A percentile compares a stretch with the other conserved stretches of the same genome.
Conservation (phyloP, 1,140 invertebrate genomes). For the Phthorimaea operculella region DNA sequence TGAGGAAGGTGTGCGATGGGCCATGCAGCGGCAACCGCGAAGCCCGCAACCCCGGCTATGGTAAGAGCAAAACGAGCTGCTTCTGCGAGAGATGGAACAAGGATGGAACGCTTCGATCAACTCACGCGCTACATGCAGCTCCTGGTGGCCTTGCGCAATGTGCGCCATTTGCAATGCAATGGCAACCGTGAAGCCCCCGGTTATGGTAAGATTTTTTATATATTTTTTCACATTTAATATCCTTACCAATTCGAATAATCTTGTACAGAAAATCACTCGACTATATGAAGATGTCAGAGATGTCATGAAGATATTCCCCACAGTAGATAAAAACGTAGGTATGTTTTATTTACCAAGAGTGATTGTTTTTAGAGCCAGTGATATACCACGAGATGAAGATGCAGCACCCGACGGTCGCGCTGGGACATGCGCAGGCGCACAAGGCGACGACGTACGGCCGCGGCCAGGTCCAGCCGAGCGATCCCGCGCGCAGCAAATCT, state of each 20-base stretch:
- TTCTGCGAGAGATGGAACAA: conserved; percentile 50
- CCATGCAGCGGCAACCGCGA: conserved; percentile 7
- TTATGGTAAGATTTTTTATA: conserved; percentile 33
- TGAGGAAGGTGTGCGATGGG: conserved; percentile 9
- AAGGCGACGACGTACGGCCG: neutral
- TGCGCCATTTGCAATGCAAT: neutral
- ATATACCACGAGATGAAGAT: conserved; percentile 39
- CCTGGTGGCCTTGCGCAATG: conserved; percentile 23
- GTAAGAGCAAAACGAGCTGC: conserved; percentile 29
- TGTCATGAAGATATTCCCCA: no score
- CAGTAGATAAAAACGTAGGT: no score
- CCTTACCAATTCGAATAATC: no score
- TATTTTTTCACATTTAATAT: no score
- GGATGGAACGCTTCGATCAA: conserved; percentile 42
- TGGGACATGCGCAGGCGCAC: conserved; percentile 13
- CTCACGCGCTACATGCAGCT: conserved; percentile 41
- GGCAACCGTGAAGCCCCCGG: conserved; percentile 7
- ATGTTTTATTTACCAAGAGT: no score
- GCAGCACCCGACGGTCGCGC: conserved; percentile 29
- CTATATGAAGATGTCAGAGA: no score
- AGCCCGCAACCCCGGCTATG: conserved; percentile 15
- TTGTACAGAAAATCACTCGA: no score
- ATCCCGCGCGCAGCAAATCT: conserved; percentile 38
- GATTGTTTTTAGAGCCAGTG: conserved; percentile 18
- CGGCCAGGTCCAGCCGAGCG: neutral